Base-by-base conservation (phyloP, 2,888 invertebrate species). In the Coecobrya sp. region DNA sequence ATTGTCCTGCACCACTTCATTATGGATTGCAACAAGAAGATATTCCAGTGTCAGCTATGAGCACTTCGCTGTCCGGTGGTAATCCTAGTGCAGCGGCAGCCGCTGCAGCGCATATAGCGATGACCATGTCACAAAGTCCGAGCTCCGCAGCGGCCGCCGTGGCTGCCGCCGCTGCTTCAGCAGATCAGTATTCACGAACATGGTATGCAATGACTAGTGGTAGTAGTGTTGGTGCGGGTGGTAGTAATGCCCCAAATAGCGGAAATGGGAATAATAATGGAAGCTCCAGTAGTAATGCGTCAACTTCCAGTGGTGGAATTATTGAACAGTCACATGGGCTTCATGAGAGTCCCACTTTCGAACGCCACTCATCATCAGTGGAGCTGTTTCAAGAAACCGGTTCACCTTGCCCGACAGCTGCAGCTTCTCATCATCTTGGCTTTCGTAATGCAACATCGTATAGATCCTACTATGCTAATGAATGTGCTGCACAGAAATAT, bases 401-500 rank as follows among this genome's bases (percentile, higher is more conserved):
- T 36, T 94, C 93, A 82, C 94, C 94, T 36, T 93, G 93, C 76
- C 87, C 93, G 30, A 91, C 90, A 65, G 45, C 87, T 55, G 82
- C 59, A 22, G 25, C 91, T 16, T 68, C 93, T 19, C 93, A 93
- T 84, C 94, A 93, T 84, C 70, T 92, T 8, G 93, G 94, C 10
- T 93, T 93, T 76, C 88, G 94, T 76, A 93, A 93, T 85, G 89
- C 90, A 52, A 11, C 89, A 45, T 89, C 94, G 62, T 94, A 94
- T 85, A 93, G 94, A 89, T 92, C 93, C 4, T 94, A 94, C 82
- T 94, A 94, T 86, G 86, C 94, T 73, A 90, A 93, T 79, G 94
- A 94, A 82, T 94, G 94, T 88, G 87, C 93, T 70, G 88, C 94
- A 30, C 94, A 93, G 84, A 94, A 94, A 68, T 94, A 94, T 86